These are phyloP conservation scores for Nesidiocoris tenuis DNA, from an alignment of 2,888 invertebrate species.

Conservation along the genomic window DNA sequence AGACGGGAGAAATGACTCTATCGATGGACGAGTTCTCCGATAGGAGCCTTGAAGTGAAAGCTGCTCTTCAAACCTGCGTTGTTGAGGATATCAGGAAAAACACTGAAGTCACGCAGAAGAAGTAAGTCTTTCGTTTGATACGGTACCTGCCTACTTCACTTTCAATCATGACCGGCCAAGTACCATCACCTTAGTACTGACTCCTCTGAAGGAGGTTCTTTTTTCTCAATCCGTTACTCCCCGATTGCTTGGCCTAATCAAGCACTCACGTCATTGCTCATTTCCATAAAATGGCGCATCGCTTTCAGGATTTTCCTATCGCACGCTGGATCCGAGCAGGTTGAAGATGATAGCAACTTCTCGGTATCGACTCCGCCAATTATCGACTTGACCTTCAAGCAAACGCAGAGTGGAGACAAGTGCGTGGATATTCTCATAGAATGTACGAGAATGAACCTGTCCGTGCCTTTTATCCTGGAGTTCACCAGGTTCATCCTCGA, in stretches of 20 bases:
- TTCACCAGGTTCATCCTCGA: constrained; percentile 64
- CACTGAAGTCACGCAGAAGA: constrained; percentile 51
- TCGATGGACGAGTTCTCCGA: constrained; percentile 68
- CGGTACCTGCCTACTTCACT: not conserved
- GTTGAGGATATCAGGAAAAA: constrained; percentile 74
- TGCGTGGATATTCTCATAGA: constrained; percentile 71
- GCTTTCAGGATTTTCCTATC: constrained; percentile 66
- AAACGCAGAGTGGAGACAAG: constrained; percentile 63
- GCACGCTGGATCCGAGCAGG: constrained; percentile 61
- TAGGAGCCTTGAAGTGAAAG: constrained; percentile 66
- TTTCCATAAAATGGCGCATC: not conserved
- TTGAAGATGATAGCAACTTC: constrained; percentile 56
- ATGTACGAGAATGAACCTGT: constrained; percentile 69
- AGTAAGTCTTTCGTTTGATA: constrained; percentile 32
- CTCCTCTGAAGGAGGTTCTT: too few species aligned
- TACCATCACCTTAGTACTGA: too few species aligned
- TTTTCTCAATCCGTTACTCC: not conserved
- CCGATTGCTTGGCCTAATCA: not conserved
- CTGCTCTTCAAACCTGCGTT: constrained; percentile 67
- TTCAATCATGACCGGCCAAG: too few species aligned
- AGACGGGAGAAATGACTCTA: constrained; percentile 66
- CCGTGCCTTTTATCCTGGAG: constrained; percentile 67
- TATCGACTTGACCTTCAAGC: constrained; percentile 67
- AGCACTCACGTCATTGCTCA: not conserved
- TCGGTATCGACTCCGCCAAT: constrained; percentile 70